Conservation (phyloP, 1,140 invertebrate genomes). For the Achroia grisella region DNA sequence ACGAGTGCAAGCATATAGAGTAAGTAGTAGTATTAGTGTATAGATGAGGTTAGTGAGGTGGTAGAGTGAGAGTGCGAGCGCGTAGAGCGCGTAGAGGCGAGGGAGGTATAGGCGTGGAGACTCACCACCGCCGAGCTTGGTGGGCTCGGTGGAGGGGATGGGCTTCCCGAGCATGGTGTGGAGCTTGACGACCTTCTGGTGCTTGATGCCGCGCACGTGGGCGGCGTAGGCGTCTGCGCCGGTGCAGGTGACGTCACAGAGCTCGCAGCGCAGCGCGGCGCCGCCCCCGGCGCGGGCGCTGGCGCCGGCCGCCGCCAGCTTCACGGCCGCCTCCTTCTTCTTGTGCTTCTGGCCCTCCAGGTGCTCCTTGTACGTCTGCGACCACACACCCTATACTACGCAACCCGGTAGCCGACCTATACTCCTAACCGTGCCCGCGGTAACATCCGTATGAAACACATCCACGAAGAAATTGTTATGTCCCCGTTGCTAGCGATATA, state of each 20-base stretch:
- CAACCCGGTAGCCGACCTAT: too few relatives aligned
- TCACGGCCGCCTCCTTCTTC: constrained; percentile 86
- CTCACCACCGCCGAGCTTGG: constrained; percentile 77
- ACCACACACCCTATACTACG: too few relatives aligned
- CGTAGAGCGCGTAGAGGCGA: neutral
- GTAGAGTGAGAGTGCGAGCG: too few relatives aligned
- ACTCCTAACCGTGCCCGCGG: too few relatives aligned
- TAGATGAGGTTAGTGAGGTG: too few relatives aligned
- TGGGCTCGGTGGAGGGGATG: constrained; percentile 96
- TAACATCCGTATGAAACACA: too few relatives aligned
- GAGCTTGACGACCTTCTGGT: constrained; percentile 97
- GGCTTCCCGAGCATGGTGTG: constrained; percentile 98
- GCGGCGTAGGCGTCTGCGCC: constrained; percentile 98
- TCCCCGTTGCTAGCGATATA: too few relatives aligned
- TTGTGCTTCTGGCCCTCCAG: constrained; percentile 99
- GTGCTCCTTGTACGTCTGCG: constrained; percentile 95
- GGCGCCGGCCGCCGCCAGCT: constrained; percentile 51
- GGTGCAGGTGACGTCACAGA: constrained; percentile 98
- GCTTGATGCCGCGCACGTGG: constrained; percentile 97
- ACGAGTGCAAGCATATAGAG: too few relatives aligned
- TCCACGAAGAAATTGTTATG: too few relatives aligned
- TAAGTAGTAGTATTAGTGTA: too few relatives aligned
- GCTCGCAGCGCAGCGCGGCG: constrained; percentile 85
- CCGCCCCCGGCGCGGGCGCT: constrained; percentile 9
- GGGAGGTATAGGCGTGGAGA: neutral